Evolutionary conservation across 2,888 invertebrate species (phyloP).

Genomic region (Ichneumoninae sp.): DNA sequence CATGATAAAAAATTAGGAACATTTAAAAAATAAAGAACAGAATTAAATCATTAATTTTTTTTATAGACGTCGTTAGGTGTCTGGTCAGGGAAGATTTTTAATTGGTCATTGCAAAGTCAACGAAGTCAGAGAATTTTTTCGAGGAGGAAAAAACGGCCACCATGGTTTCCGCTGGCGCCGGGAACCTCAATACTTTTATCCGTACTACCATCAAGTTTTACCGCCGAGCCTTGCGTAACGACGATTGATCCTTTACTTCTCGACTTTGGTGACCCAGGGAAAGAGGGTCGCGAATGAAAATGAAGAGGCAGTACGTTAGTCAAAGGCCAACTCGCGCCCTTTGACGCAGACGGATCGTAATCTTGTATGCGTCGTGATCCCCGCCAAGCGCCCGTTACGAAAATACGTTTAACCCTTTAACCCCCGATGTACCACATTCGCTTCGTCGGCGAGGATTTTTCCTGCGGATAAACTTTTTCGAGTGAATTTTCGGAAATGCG

Average conservation of each 20-base stretch:
- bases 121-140: too few relatives aligned
- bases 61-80: too few relatives aligned
- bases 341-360: constrained; percentile 6
- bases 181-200: background rate
- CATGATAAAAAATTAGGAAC: too few relatives aligned
- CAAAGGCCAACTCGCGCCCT: constrained; percentile 7
- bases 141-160: too few relatives aligned
- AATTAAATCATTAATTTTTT: too few relatives aligned
- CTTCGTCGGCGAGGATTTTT: background rate
- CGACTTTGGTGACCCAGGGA: background rate
- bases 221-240: constrained; percentile 16
- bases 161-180: background rate
- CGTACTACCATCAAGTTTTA: background rate
- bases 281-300: background rate
- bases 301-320: constrained; percentile 2
- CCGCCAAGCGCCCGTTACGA: background rate
- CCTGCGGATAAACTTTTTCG: background rate
- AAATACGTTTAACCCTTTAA: background rate
- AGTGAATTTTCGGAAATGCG: constrained; percentile 1
- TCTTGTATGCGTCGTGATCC: background rate
- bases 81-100: too few relatives aligned
- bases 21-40: too few relatives aligned
- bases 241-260: constrained; percentile 16
- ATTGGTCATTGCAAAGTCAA: too few relatives aligned
- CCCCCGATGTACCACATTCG: background rate